Conservation (phyloP, 2,888 invertebrate species). For the Synergus gifuensis region DNA sequence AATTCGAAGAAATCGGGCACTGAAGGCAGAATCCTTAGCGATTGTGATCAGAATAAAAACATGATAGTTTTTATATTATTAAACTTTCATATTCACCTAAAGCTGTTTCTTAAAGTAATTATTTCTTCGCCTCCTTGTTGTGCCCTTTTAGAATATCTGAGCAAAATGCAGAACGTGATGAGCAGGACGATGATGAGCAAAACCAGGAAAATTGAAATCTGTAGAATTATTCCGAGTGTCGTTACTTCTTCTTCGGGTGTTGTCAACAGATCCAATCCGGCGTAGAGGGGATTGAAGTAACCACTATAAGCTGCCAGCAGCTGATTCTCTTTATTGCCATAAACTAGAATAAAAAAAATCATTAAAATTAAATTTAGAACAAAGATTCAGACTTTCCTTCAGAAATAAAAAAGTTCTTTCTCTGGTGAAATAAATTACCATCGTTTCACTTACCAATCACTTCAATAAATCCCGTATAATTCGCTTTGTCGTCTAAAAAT, state of each 20-base stretch:
- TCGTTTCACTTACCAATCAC: slow-evolving; percentile 84
- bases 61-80: not conserved
- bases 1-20: not conserved
- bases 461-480: slow-evolving; percentile 93
- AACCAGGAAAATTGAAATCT: slow-evolving; percentile 84
- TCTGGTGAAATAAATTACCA: not conserved
- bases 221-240: slow-evolving; percentile 82
- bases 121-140: slow-evolving; percentile 84
- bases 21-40: slow-evolving; percentile 5
- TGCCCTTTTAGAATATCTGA: slow-evolving; percentile 83
- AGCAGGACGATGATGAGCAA: slow-evolving; percentile 82
- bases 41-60: not conserved
- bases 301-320: slow-evolving; percentile 85
- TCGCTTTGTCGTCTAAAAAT: slow-evolving; percentile 85
- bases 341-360: slow-evolving; percentile 74
- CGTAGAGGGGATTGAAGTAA: slow-evolving; percentile 86
- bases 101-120: slow-evolving; percentile 83
- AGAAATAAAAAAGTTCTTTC: too few species aligned
- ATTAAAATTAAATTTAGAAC: not conserved
- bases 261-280: slow-evolving; percentile 81
- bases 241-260: slow-evolving; percentile 76
- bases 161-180: slow-evolving; percentile 83
- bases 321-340: slow-evolving; percentile 77
- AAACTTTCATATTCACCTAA: slow-evolving; percentile 79
- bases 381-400: too few species aligned